Evolutionary conservation across 2,797 vertebrate species (phyloP).

Genomic region (Aulostomus chinensis): DNA sequence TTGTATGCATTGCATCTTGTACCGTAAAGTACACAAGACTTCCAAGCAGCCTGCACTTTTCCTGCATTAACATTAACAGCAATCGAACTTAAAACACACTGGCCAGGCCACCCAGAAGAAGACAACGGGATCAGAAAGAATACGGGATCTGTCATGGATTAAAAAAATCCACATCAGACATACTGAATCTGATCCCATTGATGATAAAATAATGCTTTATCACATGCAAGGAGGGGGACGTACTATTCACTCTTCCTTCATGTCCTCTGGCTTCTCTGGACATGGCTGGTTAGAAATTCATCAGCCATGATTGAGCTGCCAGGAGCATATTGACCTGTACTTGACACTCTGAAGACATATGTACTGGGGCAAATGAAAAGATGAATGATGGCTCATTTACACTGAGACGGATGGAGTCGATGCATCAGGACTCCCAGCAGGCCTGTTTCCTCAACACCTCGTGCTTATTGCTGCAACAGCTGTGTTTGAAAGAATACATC

Average conservation of each 20-base stretch:
- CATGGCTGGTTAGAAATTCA: slow-evolving; percentile 48
- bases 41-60: too few species aligned
- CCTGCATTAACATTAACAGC: too few species aligned
- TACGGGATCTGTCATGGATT: too few species aligned
- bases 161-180: too few species aligned
- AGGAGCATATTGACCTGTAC: slow-evolving; percentile 63
- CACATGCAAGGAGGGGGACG: neutral
- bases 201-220: too few species aligned
- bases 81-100: too few species aligned
- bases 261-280: slow-evolving; percentile 29
- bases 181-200: too few species aligned
- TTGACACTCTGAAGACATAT: slow-evolving; percentile 62
- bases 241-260: too few species aligned
- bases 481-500: slow-evolving; percentile 24
- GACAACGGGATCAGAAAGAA: too few species aligned
- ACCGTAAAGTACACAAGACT: too few species aligned
- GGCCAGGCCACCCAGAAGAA: too few species aligned
- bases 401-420: slow-evolving; percentile 40
- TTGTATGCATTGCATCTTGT: too few species aligned
- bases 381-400: slow-evolving; percentile 10
- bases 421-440: slow-evolving; percentile 26
- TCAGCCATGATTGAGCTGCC: slow-evolving; percentile 65
- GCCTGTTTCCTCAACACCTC: slow-evolving; percentile 10
- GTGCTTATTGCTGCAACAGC: slow-evolving; percentile 7
- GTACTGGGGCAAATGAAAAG: slow-evolving; percentile 45